A percentile compares a stretch with the other conserved stretches of the same genome.
Conservation (phyloP, 2,797 vertebrate genomes). For the Rhincodon typus region DNA sequence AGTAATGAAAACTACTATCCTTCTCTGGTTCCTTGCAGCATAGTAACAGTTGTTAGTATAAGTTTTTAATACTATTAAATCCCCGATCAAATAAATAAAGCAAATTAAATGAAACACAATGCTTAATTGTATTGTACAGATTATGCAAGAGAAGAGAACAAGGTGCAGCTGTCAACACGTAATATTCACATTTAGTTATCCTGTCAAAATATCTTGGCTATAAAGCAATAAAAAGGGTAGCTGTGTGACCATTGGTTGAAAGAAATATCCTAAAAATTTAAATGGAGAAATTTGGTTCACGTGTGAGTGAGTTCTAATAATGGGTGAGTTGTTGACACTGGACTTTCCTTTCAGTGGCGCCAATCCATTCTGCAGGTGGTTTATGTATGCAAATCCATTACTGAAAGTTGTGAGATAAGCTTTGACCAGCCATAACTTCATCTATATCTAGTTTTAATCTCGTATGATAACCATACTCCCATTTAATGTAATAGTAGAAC, state of each 20-base stretch:
- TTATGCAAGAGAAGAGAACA: too few species aligned
- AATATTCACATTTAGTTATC: too few species aligned
- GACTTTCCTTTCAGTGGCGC: neutral
- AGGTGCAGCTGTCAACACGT: too few species aligned
- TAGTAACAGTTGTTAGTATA: too few species aligned
- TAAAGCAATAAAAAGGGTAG: too few species aligned
- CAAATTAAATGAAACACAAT: too few species aligned
- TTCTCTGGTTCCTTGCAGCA: neutral
- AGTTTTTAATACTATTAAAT: too few species aligned
- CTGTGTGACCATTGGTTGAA: neutral
- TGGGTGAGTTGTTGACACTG: neutral
- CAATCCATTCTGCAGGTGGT: neutral
- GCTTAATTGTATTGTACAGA: too few species aligned
- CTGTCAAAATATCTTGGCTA: too few species aligned
- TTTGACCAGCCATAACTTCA: neutral
- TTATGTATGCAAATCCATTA: neutral
- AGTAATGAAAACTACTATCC: neutral
- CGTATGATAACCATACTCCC: neutral
- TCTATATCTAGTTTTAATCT: slow-evolving; percentile 2
- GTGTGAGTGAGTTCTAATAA: neutral
- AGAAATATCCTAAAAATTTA: neutral
- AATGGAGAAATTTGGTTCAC: neutral
- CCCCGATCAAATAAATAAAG: too few species aligned
- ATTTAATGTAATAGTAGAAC: neutral
- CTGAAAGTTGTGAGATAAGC: neutral